These are phyloP conservation scores for Sarcophaga caerulescens DNA, from an alignment of 2,888 invertebrate species.

Conservation along the genomic window DNA sequence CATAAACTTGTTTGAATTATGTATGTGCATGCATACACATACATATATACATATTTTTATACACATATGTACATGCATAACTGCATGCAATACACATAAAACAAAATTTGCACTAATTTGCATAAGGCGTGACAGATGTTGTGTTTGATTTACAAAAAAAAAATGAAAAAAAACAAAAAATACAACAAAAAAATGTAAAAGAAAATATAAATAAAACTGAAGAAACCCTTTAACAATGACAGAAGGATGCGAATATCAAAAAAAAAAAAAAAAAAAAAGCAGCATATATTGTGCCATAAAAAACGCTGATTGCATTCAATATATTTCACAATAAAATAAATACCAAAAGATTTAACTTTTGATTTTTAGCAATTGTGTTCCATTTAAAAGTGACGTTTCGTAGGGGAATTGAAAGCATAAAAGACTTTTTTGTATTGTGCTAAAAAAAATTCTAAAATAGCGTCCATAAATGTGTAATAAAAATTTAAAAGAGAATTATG, in stretches of 20 bases:
- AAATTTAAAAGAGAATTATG: too few relatives aligned
- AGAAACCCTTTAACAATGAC: too few relatives aligned
- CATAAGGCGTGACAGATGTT: slow-evolving; percentile 61
- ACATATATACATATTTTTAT: background rate
- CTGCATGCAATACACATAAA: slow-evolving; percentile 20
- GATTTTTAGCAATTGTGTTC: background rate
- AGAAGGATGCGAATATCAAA: too few relatives aligned
- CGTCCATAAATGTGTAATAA: too few relatives aligned
- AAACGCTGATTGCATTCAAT: slow-evolving; percentile 54
- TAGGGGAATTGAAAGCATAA: background rate
- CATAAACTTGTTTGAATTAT: background rate
- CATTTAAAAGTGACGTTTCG: background rate
- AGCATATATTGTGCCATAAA: background rate
- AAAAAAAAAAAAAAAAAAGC: too few relatives aligned
- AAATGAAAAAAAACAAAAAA: slow-evolving; percentile 28
- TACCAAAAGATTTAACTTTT: slow-evolving; percentile 16
- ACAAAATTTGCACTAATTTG: slow-evolving; percentile 64
- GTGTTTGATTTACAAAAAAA: slow-evolving; percentile 54
- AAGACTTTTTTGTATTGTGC: too few relatives aligned
- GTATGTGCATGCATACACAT: background rate
- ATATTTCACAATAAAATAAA: slow-evolving; percentile 43
- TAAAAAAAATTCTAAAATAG: too few relatives aligned
- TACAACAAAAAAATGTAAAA: slow-evolving; percentile 10
- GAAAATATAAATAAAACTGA: background rate
- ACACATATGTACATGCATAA: background rate